Percentiles rank a stretch among this genome's conserved stretches.
These are phyloP conservation scores for Opisthocomus hoazin DNA, from an alignment of 2,113 vertebrate species.

Conservation along the genomic window DNA sequence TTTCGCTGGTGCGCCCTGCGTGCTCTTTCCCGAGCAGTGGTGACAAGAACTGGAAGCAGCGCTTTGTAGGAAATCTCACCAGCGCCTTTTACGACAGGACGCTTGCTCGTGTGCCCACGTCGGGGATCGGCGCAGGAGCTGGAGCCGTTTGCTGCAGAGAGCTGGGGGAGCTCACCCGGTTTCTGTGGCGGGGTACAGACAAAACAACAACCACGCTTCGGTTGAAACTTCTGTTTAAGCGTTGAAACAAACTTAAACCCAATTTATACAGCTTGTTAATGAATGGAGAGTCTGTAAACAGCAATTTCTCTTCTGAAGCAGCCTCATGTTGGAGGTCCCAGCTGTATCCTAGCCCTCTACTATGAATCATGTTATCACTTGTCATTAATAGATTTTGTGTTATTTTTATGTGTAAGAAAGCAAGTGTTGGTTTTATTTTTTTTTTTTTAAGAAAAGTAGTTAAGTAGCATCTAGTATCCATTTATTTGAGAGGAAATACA, in stretches of 20 bases:
- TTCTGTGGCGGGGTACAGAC: not conserved
- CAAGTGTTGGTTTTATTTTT: not conserved
- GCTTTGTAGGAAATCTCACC: not conserved
- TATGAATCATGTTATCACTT: not conserved
- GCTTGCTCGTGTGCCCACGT: accelerated
- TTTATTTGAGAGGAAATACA: not conserved
- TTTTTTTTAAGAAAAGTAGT: not conserved
- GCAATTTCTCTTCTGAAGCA: not conserved
- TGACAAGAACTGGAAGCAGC: not conserved
- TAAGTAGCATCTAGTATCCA: not conserved
- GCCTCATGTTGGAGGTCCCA: not conserved
- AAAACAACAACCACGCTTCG: not conserved
- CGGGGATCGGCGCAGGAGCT: accelerated
- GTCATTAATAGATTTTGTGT: not conserved
- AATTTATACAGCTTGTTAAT: not conserved
- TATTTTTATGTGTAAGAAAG: not conserved
- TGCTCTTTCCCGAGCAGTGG: not conserved
- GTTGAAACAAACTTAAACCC: not conserved
- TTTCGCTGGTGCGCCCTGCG: accelerated
- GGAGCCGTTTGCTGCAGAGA: accelerated
- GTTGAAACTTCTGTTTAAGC: not conserved
- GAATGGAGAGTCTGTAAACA: conserved; percentile 9
- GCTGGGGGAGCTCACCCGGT: not conserved
- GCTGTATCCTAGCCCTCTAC: not conserved
- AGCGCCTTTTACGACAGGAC: accelerated